Conservation (phyloP, 2,113 vertebrate genomes). For the Alligator mississippiensis region DNA sequence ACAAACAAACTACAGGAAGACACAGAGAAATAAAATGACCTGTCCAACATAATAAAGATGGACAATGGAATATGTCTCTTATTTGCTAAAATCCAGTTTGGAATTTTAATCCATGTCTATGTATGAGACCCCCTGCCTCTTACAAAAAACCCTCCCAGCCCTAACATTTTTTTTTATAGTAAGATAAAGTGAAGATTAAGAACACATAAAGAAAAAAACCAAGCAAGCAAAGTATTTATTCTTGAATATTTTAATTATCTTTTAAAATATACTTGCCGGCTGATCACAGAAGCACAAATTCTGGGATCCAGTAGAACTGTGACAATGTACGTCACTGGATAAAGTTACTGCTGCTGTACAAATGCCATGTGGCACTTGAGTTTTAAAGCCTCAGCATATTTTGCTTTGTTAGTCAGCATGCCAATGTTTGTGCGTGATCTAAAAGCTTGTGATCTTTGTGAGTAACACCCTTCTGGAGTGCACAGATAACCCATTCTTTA, state of each 20-base stretch:
- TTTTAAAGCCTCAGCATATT: not conserved
- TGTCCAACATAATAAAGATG: not conserved
- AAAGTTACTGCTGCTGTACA: not conserved
- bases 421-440: constrained; percentile 16
- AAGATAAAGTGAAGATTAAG: not conserved
- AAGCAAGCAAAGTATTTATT: not conserved
- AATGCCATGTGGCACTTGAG: not conserved
- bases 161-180: not conserved
- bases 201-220: not conserved
- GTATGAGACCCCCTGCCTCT: fast-evolving
- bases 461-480: constrained; percentile 61
- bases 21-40: fast-evolving
- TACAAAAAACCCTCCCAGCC: not conserved
- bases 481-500: constrained; percentile 52
- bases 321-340: fast-evolving
- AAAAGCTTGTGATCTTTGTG: constrained; percentile 45
- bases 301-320: fast-evolving
- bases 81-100: not conserved
- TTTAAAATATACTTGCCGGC: not conserved
- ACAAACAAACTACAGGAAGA: too few species aligned
- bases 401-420: not conserved
- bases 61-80: not conserved
- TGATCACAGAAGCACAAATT: fast-evolving
- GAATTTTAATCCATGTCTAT: not conserved
- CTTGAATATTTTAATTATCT: not conserved